Evolutionary conservation across 2,797 vertebrate species (phyloP).

Genomic region (Mionectes olivaceus): DNA sequence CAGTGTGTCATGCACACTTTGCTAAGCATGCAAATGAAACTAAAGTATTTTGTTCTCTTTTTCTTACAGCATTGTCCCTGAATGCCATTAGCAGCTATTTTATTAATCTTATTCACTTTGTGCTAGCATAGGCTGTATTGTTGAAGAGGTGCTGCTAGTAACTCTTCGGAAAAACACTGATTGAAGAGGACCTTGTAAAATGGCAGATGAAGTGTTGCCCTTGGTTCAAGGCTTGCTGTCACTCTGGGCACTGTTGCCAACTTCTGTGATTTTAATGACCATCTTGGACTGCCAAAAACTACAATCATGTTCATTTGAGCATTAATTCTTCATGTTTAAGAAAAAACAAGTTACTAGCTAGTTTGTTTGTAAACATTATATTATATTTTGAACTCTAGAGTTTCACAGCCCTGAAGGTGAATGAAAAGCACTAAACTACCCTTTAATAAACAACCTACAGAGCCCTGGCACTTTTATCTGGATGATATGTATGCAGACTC

Average conservation of each 20-base stretch:
- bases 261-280: background rate
- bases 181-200: background rate
- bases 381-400: background rate
- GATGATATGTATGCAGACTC: background rate
- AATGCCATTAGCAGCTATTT: background rate
- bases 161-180: background rate
- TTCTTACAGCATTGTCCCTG: background rate
- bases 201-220: background rate
- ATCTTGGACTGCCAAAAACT: background rate
- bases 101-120: background rate
- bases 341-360: background rate
- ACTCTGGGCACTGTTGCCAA: background rate
- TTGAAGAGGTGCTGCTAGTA: background rate
- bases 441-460: background rate
- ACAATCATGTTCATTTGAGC: background rate
- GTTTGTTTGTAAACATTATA: background rate
- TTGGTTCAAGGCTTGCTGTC: background rate
- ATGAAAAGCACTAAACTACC: background rate
- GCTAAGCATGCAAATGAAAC: background rate
- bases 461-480: background rate
- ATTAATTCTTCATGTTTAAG: background rate
- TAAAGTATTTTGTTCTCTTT: background rate
- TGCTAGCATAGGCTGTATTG: background rate
- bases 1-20: background rate
- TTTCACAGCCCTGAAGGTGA: background rate